Evolutionary conservation across 2,888 invertebrate species (phyloP), one percentile per base, ranked within the genome.

Genomic region (Pheosia gnoma): DNA sequence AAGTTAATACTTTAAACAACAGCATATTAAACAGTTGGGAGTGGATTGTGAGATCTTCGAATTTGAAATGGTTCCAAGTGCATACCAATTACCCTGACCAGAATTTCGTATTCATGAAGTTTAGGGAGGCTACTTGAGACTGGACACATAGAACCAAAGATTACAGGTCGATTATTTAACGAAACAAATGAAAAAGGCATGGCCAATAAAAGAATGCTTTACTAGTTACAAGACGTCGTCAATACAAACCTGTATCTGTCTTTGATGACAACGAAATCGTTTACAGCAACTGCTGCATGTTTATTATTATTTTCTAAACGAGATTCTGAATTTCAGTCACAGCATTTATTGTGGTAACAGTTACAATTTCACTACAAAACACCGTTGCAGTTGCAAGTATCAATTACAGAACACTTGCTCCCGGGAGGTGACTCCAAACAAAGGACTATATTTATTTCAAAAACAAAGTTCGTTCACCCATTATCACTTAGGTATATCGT

Each of bases 381-480:
- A 43, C 49, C 56, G 62, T 9, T 58, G 43, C 45, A 37, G 49
- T 11, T 71, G 63, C 59, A 58, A 53, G 58, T 62, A 64, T 68
- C 64, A 60, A 63, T 67, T 63, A 63, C 72, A 51, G 54, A 71
- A 59, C 61, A 62, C 47, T 9, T 49, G 58, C 63, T 67, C 58
- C 60, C 56, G 56, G 60, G 57, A 52, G n/a, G 11, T 56, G 47
- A 65, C n/a, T 25, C n/a, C 8, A 11, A 65, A 75, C 72, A 75
- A 77, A 71, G 65, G 67, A 69, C 67, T 71, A 72, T 37, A 63
- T 72, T 66, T 68, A 74, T 72, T 68, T 66, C 57, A 39, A 65
- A 66, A 62, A 65, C 58, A 59, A 51, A 72, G 72, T 75, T 75
- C 68, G 37, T 75, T 71, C 66, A 75, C 68, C 69, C 65, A 49